Percentiles rank a stretch among this genome's conserved stretches.
These are phyloP conservation scores for Trachelus tabidus DNA, from an alignment of 2,888 invertebrate species.

Conservation along the genomic window DNA sequence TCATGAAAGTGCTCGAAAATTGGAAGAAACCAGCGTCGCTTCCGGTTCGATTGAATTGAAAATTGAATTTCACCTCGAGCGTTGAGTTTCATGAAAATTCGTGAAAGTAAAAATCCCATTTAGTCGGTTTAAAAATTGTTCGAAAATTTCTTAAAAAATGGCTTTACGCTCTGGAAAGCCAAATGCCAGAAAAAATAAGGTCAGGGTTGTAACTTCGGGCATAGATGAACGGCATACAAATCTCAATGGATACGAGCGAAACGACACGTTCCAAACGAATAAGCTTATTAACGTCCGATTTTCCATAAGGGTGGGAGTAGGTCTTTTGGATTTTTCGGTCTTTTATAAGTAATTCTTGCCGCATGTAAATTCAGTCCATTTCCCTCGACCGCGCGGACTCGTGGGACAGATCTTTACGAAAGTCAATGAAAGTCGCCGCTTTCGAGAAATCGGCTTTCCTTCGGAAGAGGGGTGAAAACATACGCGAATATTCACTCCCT, in stretches of 20 bases:
- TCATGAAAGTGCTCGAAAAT: neutral
- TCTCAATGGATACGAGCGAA: neutral
- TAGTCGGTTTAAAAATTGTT: no score
- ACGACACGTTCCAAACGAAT: neutral
- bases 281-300: neutral
- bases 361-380: neutral
- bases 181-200: neutral
- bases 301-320: neutral
- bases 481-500: neutral
- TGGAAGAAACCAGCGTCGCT: no score
- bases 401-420: slow-evolving; percentile 41
- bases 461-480: neutral
- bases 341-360: slow-evolving; percentile 1
- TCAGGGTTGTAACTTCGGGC: neutral
- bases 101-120: no score
- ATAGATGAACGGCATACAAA: neutral
- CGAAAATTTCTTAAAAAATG: no score
- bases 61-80: no score
- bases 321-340: neutral
- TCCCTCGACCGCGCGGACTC: slow-evolving; percentile 63
- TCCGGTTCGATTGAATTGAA: no score
- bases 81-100: no score
- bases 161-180: no score
- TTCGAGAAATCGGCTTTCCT: neutral
- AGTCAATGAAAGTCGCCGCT: neutral